phyloP scores from a whole-genome alignment of 2,113 vertebrate species.

The Pedetes capensis region DNA sequence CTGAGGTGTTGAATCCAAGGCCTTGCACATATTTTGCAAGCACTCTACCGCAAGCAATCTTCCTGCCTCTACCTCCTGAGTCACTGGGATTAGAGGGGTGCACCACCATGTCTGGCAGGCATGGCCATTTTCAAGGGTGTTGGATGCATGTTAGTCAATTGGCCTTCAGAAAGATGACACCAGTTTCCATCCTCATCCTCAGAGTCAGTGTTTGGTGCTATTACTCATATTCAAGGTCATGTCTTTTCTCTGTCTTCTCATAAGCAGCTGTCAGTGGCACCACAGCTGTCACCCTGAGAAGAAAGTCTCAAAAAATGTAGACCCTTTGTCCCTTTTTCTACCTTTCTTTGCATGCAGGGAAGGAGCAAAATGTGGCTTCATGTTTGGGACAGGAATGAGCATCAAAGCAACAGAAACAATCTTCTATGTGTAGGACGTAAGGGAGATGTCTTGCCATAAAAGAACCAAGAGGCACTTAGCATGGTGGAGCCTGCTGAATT shows the following conservation, averaged over 20 bases:
- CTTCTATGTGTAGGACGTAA: no score
- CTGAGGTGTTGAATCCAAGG: no score
- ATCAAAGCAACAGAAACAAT: not conserved
- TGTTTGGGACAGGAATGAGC: not conserved
- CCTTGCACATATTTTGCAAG: no score
- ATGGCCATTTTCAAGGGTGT: conserved; percentile 25
- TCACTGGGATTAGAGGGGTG: no score
- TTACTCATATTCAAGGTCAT: not conserved
- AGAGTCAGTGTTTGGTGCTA: not conserved
- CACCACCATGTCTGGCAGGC: no score
- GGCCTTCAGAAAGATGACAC: not conserved
- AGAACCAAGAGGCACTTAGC: not conserved
- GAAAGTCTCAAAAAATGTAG: not conserved
- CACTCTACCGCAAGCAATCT: no score
- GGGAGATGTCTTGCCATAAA: not conserved
- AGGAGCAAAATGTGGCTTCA: not conserved
- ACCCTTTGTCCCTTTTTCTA: not conserved
- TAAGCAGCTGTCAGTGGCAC: not conserved
- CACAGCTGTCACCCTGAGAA: not conserved
- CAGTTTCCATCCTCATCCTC: not conserved
- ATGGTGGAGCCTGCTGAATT: not conserved
- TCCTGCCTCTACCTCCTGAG: no score
- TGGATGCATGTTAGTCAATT: not conserved
- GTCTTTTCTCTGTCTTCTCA: not conserved
- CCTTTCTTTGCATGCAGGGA: not conserved